Base-by-base conservation (phyloP, 2,113 vertebrate genomes). In the Thryonomys swinderianus region DNA sequence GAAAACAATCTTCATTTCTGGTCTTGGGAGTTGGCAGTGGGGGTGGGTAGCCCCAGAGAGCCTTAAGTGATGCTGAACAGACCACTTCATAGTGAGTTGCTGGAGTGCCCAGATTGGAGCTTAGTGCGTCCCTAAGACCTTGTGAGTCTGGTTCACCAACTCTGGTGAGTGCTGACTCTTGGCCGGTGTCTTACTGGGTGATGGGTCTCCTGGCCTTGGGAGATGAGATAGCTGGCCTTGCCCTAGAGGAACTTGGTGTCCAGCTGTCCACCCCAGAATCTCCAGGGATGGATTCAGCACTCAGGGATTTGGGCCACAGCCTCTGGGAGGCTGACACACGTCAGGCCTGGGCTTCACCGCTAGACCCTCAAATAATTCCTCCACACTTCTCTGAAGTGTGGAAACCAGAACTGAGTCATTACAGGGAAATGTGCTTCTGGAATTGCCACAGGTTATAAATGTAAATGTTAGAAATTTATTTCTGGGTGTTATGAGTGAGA, bases 391-490 rank as follows among this genome's bases (percentile, higher is more conserved):
- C 83, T 17, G 30, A 92, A 78, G 48, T 6, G 6, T 61, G 10
- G 13, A 27, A 71, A 85, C 57, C 69, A 8, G 66, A 92, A 55
- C n/a, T 42, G 30, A 81, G 57, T 62, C 40, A 80, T 91, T 57
- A 61, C 13, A 81, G 45, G 66, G 12, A 30, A 73, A 80, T 83
- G 69, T 84, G 40, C 14, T 74, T n/a, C 57, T 27, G 66, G 79
- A 92, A 80, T 1, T 8, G 62, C 67, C 80, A 27, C 48, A 23
- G 87, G 48, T 79, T 61, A 45, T 57, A 67, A 85, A 73, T 61
- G 14, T 25, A 55, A 90, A 91, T 25, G 8, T 69, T 79, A 59
- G 40, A 37, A 27, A 79, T 96, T 94, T 90, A 91, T 93, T 96
- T 92, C 21, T 3, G 7, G 64, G 32, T 13, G 1, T 37, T 74